These are phyloP conservation scores for Peromyscus nudipes DNA, from an alignment of 2,797 vertebrate species.

Conservation along the genomic window DNA sequence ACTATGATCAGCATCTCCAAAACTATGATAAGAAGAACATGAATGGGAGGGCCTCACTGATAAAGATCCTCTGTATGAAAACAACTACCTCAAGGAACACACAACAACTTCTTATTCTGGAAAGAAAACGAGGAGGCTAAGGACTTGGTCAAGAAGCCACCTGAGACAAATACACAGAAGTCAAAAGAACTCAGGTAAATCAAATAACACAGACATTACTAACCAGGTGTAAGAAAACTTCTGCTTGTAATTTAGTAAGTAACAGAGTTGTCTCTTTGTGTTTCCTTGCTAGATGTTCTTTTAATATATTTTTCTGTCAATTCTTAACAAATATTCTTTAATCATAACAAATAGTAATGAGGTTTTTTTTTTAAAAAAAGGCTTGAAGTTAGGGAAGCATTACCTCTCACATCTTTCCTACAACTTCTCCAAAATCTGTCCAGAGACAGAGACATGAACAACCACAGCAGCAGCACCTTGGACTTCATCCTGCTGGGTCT, in stretches of 20 bases:
- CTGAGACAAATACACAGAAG: neutral
- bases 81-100: neutral
- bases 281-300: neutral
- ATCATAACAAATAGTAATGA: neutral
- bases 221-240: neutral
- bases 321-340: slow-evolving; percentile 4
- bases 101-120: neutral
- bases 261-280: neutral
- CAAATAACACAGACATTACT: neutral
- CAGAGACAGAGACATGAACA: slow-evolving; percentile 43
- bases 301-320: neutral
- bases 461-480: neutral
- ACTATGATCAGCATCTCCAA: neutral
- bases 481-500: slow-evolving; percentile 76
- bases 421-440: neutral
- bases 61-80: neutral
- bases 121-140: neutral
- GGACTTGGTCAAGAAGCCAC: neutral
- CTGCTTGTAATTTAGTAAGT: neutral
- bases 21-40: neutral
- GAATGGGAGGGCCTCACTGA: neutral
- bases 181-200: neutral
- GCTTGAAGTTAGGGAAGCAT: neutral
- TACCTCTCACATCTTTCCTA: neutral
- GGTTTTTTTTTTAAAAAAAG: neutral